These are phyloP conservation scores for Tholera decimalis DNA, from an alignment of 2,888 invertebrate species.

Conservation along the genomic window DNA sequence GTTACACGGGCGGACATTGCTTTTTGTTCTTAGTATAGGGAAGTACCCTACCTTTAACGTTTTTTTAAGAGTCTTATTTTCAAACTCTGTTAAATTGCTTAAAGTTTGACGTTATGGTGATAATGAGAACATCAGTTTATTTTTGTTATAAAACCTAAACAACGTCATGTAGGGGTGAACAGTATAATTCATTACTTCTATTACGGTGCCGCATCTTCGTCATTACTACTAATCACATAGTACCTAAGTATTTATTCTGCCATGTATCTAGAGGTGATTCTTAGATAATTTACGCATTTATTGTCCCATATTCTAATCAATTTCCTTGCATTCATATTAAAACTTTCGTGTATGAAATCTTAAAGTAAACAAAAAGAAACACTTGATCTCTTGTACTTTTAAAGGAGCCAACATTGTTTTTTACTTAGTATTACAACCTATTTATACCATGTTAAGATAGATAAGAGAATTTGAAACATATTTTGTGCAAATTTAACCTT, in stretches of 20 bases:
- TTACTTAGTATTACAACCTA: constrained; percentile 45
- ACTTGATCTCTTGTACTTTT: constrained; percentile 58
- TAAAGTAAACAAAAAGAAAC: constrained; percentile 24
- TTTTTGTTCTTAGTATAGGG: constrained; percentile 9
- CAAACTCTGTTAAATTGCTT: neutral
- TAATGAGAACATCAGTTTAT: neutral
- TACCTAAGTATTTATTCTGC: constrained; percentile 46
- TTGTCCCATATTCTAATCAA: constrained; percentile 36
- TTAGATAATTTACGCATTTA: constrained; percentile 45
- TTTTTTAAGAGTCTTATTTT: constrained; percentile 2
- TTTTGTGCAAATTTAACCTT: constrained; percentile 51
- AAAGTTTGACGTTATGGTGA: neutral
- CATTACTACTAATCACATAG: constrained; percentile 36
- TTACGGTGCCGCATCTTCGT: constrained; percentile 55
- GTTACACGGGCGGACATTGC: no score
- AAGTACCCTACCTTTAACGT: neutral
- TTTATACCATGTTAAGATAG: constrained; percentile 38
- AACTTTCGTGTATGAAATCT: constrained; percentile 27
- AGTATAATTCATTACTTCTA: constrained; percentile 46
- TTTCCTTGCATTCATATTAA: constrained; percentile 22
- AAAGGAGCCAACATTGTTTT: constrained; percentile 57
- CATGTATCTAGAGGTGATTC: constrained; percentile 40
- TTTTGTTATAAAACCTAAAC: neutral
- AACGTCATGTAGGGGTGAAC: constrained; percentile 22
- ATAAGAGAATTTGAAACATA: constrained; percentile 47